These are phyloP conservation scores for Eurytoma californica DNA, from an alignment of 2,888 invertebrate species.

Conservation along the genomic window DNA sequence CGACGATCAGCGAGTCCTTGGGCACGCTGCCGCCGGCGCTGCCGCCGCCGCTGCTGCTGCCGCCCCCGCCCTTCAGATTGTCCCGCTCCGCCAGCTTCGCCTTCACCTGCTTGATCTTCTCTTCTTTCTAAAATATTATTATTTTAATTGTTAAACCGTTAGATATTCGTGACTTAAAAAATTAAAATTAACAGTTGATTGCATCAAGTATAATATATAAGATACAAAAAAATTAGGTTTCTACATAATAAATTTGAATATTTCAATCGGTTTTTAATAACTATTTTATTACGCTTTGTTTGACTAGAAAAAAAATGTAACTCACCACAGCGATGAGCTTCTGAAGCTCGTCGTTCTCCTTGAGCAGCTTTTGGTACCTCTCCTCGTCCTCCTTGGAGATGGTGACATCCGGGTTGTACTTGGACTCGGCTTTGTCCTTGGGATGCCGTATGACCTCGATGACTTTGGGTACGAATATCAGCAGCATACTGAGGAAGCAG, in stretches of 20 bases:
- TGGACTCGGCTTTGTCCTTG: slow-evolving; percentile 90
- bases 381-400: slow-evolving; percentile 96
- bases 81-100: slow-evolving; percentile 89
- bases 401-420: slow-evolving; percentile 88
- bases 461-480: slow-evolving; percentile 98
- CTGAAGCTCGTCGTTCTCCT: slow-evolving; percentile 97
- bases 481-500: slow-evolving; percentile 98
- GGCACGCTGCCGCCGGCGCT: slow-evolving; percentile 66
- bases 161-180: too few species aligned
- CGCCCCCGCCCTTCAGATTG: slow-evolving; percentile 76
- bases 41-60: slow-evolving; percentile 71
- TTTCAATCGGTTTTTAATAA: too few species aligned
- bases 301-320: neutral
- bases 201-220: too few species aligned
- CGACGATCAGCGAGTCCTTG: slow-evolving; percentile 85
- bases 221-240: too few species aligned
- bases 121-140: slow-evolving; percentile 84
- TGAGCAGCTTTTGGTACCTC: slow-evolving; percentile 91
- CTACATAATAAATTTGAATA: too few species aligned
- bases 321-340: slow-evolving; percentile 93
- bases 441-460: slow-evolving; percentile 94
- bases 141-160: neutral
- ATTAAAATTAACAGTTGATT: too few species aligned
- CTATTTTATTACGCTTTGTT: too few species aligned
- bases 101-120: slow-evolving; percentile 88